Percentiles rank a stretch among this genome's conserved stretches.
Conservation (phyloP, 2,113 vertebrate species). For the Myrmophylax atrothorax region DNA sequence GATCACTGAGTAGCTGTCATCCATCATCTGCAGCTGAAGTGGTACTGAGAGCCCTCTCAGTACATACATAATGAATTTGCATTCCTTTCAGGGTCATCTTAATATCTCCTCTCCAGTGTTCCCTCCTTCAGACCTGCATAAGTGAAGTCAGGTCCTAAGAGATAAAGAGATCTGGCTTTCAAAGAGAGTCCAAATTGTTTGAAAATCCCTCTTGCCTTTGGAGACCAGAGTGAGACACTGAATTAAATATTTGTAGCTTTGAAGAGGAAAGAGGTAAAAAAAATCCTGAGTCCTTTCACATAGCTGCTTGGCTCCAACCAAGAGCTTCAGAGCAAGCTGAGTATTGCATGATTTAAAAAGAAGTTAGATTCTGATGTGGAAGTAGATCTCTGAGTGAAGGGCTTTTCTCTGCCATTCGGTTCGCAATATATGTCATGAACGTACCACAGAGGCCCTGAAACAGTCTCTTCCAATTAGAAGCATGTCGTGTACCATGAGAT, state of each 20-base stretch:
- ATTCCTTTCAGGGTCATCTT: neutral
- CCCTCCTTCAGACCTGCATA: neutral
- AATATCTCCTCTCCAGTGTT: neutral
- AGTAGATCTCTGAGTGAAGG: neutral
- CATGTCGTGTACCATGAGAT: neutral
- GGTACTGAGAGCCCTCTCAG: neutral
- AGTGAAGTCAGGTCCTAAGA: neutral
- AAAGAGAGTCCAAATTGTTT: neutral
- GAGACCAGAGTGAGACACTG: neutral
- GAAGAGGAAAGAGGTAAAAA: neutral
- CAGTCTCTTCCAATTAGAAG: neutral
- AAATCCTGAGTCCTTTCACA: rapidly evolving
- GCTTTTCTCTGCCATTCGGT: neutral
- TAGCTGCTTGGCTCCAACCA: neutral
- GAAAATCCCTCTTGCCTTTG: neutral
- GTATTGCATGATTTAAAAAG: neutral
- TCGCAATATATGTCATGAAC: rapidly evolving
- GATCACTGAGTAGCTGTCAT: neutral
- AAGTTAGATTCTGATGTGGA: neutral
- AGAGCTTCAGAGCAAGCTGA: neutral
- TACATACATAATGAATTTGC: neutral
- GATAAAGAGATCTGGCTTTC: neutral
- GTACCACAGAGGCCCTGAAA: neutral
- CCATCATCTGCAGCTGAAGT: neutral
- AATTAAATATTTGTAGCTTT: neutral